Evolutionary conservation across 2,888 invertebrate genomes (phyloP), one percentile per base, ranked within the genome.

Genomic region (Balanococcus diminutus): DNA sequence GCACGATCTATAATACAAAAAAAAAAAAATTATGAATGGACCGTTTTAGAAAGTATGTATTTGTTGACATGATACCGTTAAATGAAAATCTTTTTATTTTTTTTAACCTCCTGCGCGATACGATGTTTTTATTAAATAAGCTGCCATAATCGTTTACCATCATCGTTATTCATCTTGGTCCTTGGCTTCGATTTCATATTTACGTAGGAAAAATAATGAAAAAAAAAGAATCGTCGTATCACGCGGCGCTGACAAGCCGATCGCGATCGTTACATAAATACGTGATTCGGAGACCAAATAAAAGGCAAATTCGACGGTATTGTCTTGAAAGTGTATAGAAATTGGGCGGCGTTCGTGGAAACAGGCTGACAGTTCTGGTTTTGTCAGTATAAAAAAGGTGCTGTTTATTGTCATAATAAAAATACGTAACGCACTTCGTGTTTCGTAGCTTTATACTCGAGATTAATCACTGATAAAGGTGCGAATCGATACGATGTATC

Each of bases 41-140:
- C 67, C 16, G 28, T 67, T 67, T 67, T 67, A 67, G 67, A 67
- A 67, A 67, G 67, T 67, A 19, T 19, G 22, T 19, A 19, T 22
- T 67, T 16, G 67, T 67, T 67, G 67, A 67, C 67, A 67, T 67
- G 67, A 67, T 67, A 67, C 67, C 67, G 67, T 67, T 67, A 67
- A 61, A 67, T 28, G 28, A 67, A 67, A 67, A 67, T 67, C 67
- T 67, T 28, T 28, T 67, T 46, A n/a, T 46, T 46, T 67, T 28
- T 61, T 61, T 61, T 2, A 11, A 9, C 28, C 28, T 67, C 67
- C 25, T 67, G 25, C 28, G 67, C 67, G 25, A 56, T 67, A 31
- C 67, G 25, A 56, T 67, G 67, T 67, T 61, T 67, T 16, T 67
- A 67, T 67, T 67, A 67, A 46, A 28, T 28, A 25, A 67, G 67